Evolutionary conservation across 2,797 vertebrate genomes (phyloP), one percentile per base, ranked within the genome.

Genomic region (Sebastes matsubarae): DNA sequence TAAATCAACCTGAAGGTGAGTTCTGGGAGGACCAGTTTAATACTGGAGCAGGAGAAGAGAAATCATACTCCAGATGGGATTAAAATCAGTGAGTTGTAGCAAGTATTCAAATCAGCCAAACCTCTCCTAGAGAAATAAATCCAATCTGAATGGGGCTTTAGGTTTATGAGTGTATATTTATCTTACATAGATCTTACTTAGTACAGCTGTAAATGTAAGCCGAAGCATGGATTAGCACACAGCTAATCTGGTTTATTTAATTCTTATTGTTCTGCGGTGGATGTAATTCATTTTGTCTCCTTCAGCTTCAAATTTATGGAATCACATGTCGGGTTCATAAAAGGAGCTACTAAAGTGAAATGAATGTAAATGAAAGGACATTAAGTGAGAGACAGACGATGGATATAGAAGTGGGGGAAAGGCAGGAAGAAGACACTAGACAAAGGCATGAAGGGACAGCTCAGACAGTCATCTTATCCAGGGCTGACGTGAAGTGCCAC

Each of bases 401-500:
- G 2, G 69, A 77, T 68, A n/a, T 9, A 24, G 18, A 30, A 34
- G 59, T 38, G 61, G 3, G 30, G 38, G 22, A 27, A 65, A 65
- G 67, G 52, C 52, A 59, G 30, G 16, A 70, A 46, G 34, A 61
- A 36, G 55, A 68, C 9, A 32, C 70, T 12, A 75, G 70, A 80
- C 63, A 81, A 32, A 69, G 54, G 50, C 58, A 38, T 2, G 30
- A 50, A 75, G 24, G 38, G 65, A 70, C 73, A 74, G 71, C 68
- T 70, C 71, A 77, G 61, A 22, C 70, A 59, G 63, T 75, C 64
- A 20, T 75, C 52, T 76, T 18, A 66, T 68, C 66, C 42, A 9
- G 0, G 27, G 46, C 64, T 79, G 81, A 79, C 34, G 4, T 27
- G 34, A 68, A 75, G 55, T 79, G 85, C 72, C 83, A 83, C 36